phyloP scores from a whole-genome alignment of 2,888 invertebrate genomes.

The Epinotia brunnichana region DNA sequence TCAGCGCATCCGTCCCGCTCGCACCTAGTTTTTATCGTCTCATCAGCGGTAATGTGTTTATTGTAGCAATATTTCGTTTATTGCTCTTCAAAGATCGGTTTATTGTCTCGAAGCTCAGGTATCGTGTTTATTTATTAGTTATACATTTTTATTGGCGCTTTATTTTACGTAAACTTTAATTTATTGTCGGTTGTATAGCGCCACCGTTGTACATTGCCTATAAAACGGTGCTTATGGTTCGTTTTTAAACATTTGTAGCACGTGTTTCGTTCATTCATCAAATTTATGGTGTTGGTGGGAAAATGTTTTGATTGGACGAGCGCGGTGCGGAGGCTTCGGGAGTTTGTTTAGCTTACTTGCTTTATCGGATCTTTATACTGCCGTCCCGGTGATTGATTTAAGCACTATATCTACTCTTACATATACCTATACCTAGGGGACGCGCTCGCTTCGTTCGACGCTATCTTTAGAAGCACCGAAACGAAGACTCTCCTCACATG shows the following conservation, averaged over 20 bases:
- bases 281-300: constrained; percentile 82
- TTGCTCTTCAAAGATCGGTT: constrained; percentile 78
- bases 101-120: constrained; percentile 82
- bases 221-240: constrained; percentile 81
- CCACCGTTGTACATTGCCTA: constrained; percentile 81
- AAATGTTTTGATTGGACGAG: constrained; percentile 74
- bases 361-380: constrained; percentile 49
- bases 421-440: not conserved
- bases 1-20: constrained; percentile 47
- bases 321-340: constrained; percentile 45
- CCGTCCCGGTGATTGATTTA: constrained; percentile 35
- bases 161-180: constrained; percentile 83
- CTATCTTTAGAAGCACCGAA: constrained; percentile 22
- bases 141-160: constrained; percentile 84
- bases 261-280: constrained; percentile 84
- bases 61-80: constrained; percentile 83
- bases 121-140: constrained; percentile 84
- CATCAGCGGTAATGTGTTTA: constrained; percentile 82
- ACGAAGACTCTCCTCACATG: constrained; percentile 22
- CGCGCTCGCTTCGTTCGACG: constrained; percentile 12
- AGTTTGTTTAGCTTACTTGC: constrained; percentile 55
- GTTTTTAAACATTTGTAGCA: constrained; percentile 83
- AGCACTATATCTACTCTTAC: not conserved
- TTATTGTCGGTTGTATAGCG: constrained; percentile 81
- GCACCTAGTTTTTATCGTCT: constrained; percentile 71